Conservation (phyloP, 2,888 invertebrate species). For the Chloromyia formosa region DNA sequence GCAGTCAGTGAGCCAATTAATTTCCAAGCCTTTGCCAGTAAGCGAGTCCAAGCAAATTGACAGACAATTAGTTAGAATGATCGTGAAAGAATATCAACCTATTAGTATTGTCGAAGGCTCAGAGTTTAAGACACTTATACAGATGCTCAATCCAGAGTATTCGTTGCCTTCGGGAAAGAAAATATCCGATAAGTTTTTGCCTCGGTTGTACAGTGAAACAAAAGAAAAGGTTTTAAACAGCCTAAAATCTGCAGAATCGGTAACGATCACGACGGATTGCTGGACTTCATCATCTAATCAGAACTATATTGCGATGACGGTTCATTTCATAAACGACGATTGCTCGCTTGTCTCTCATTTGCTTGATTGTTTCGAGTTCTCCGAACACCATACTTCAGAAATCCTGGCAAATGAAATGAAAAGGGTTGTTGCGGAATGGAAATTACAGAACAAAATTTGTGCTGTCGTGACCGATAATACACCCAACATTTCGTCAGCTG, state of each 20-base stretch:
- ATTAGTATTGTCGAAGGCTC: too few species aligned
- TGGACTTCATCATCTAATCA: slow-evolving; percentile 52
- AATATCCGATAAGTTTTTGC: slow-evolving; percentile 52
- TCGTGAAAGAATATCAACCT: too few species aligned
- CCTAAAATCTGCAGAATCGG: slow-evolving; percentile 34
- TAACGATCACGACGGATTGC: slow-evolving; percentile 52
- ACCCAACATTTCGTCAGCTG: slow-evolving; percentile 52
- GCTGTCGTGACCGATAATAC: slow-evolving; percentile 52
- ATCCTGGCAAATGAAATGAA: slow-evolving; percentile 47
- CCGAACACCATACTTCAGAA: slow-evolving; percentile 51
- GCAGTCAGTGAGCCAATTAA: too few species aligned
- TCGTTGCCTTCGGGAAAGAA: slow-evolving; percentile 53
- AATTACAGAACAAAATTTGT: slow-evolving; percentile 27
- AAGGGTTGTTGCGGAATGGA: slow-evolving; percentile 44
- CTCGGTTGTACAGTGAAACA: slow-evolving; percentile 48
- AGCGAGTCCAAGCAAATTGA: too few species aligned
- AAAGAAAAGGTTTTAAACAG: slow-evolving; percentile 46
- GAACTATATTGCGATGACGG: slow-evolving; percentile 52
- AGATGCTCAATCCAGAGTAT: slow-evolving; percentile 53
- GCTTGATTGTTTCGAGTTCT: slow-evolving; percentile 48
- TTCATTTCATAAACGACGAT: slow-evolving; percentile 51
- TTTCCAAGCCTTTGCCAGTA: too few species aligned
- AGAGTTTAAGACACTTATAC: slow-evolving; percentile 54
- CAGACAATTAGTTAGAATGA: too few species aligned
- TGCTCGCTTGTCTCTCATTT: slow-evolving; percentile 48